Evolutionary conservation across 2,888 invertebrate species (phyloP), one percentile per base, ranked within the genome.

Genomic region (Acholoe squamosa): DNA sequence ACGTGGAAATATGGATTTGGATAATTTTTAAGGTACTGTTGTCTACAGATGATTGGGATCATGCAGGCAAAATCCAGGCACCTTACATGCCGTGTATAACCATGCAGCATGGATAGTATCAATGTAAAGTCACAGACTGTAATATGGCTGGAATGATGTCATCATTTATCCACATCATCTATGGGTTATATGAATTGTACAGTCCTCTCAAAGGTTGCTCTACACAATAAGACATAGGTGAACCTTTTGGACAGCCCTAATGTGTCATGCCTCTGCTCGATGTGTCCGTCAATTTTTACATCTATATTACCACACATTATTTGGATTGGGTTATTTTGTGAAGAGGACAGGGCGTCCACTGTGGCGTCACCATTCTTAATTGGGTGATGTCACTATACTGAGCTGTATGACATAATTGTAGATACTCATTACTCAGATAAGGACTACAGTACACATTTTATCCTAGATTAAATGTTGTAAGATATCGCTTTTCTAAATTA

Each of bases 331-430:
- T 14, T n/a, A 67, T 14, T 28, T 28, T 71, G 71, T 71, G n/a
- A 28, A 5, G 14, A 25, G 28, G 25, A 28, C 71, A 71, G 3
- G 28, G 25, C 5, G 71, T 71, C 28, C 12, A 71, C 28, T 28
- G 71, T 28, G 71, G 28, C 14, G 71, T 71, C 71, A 28, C 25
- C n/a, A 71, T 71, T 67, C 16, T 67, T 54, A n/a, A 43, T 43
- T 10, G 7, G 5, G n/a, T 61, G 61, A 61, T 19, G 19, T 61
- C 61, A 61, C 22, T 1, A n/a, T 61, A n/a, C n/a, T 61, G 61
- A 61, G 22, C 61, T 61, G n/a, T 61, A 61, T 61, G 19, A 71
- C 71, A 71, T 71, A 28, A 14, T 14, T 71, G 71, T 71, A 71
- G 71, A 71, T 71, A 71, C 71, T 25, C 71, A 71, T 71, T 71